These are phyloP conservation scores for Hepsetus odoe DNA, from an alignment of 2,113 vertebrate genomes.

Conservation along the genomic window DNA sequence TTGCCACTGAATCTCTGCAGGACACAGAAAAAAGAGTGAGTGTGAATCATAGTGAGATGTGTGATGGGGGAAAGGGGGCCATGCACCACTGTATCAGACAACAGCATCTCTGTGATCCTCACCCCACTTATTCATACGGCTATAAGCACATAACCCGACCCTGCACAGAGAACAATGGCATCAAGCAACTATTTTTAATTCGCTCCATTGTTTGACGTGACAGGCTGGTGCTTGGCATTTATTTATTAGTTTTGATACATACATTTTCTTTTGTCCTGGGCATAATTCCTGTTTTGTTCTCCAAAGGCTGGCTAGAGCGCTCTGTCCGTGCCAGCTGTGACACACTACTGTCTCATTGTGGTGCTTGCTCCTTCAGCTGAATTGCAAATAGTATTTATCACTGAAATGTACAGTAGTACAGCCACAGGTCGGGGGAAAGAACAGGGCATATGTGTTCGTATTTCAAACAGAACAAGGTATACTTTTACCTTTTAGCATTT, in stretches of 20 bases:
- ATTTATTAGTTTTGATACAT: slow-evolving; percentile 67
- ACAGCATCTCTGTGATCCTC: slow-evolving; percentile 46
- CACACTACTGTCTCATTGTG: slow-evolving; percentile 60
- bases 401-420: slow-evolving; percentile 77
- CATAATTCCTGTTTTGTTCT: slow-evolving; percentile 69
- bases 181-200: slow-evolving; percentile 58
- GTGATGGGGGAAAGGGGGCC: slow-evolving; percentile 20
- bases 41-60: slow-evolving; percentile 11
- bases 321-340: slow-evolving; percentile 74
- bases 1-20: not conserved
- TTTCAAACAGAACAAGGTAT: not conserved
- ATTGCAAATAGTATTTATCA: slow-evolving; percentile 79
- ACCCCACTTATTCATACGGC: slow-evolving; percentile 43
- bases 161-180: slow-evolving; percentile 59
- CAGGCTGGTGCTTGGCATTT: slow-evolving; percentile 53
- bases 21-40: not conserved
- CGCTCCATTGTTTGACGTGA: slow-evolving; percentile 53
- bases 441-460: not conserved
- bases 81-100: slow-evolving; percentile 52
- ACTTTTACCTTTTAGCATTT: not conserved
- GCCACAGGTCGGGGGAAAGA: slow-evolving; percentile 1
- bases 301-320: slow-evolving; percentile 59
- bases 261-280: slow-evolving; percentile 58
- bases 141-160: slow-evolving; percentile 53
- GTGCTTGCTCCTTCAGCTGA: slow-evolving; percentile 70